Evolutionary conservation across 2,888 invertebrate genomes (phyloP).

Genomic region (Drosophila tanythrix): DNA sequence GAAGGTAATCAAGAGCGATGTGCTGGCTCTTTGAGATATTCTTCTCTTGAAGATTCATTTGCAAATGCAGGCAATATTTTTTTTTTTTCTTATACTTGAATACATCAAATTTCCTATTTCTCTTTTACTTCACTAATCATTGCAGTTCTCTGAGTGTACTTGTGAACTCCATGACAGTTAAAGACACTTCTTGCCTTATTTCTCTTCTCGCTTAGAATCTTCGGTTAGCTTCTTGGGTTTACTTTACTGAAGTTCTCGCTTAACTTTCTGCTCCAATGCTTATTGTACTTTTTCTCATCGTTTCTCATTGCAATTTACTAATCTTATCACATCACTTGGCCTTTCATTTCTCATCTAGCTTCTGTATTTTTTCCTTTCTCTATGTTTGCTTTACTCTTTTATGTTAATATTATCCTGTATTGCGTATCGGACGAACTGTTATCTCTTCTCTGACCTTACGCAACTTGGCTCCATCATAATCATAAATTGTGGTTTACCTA

Average conservation of each 20-base stretch:
- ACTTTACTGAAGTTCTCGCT: too few relatives aligned
- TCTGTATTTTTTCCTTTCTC: neutral
- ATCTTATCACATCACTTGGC: neutral
- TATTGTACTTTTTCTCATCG: too few relatives aligned
- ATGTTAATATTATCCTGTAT: neutral
- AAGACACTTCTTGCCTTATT: neutral
- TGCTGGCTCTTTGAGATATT: neutral
- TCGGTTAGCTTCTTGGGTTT: neutral
- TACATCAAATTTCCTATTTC: neutral
- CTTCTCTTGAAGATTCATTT: neutral
- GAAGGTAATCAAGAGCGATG: slow-evolving; percentile 22
- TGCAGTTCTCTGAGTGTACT: neutral
- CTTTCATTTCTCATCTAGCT: neutral
- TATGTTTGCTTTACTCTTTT: neutral
- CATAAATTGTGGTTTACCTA: slow-evolving; percentile 33
- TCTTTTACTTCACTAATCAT: neutral
- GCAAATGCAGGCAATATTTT: neutral
- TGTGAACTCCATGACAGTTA: neutral
- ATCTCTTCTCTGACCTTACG: neutral
- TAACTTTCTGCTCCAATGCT: neutral
- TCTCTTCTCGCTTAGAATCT: neutral
- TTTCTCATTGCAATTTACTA: slow-evolving; percentile 1
- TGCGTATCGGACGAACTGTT: neutral
- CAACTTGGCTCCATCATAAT: slow-evolving; percentile 1
- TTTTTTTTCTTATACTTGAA: neutral